Conservation (phyloP, 2,113 vertebrate species). For the Plotosus lineatus region DNA sequence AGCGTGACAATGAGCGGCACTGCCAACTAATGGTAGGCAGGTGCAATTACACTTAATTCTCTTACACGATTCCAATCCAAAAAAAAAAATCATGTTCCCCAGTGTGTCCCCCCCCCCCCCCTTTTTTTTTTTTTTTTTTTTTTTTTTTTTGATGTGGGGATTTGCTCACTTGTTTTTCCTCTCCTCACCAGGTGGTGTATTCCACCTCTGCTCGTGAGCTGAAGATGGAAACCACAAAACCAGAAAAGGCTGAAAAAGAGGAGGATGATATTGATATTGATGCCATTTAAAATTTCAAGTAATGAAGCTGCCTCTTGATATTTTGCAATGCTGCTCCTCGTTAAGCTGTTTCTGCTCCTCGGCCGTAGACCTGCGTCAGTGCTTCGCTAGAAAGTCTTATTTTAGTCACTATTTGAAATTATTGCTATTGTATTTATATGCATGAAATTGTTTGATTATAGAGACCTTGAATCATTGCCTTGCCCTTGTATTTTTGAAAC, state of each 20-base stretch:
- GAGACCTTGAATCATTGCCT: slow-evolving; percentile 55
- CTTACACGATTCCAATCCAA: no score
- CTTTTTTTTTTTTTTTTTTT: background rate
- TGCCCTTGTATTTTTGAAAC: slow-evolving; percentile 68
- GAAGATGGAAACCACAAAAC: slow-evolving; percentile 94
- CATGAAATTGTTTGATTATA: slow-evolving; percentile 54
- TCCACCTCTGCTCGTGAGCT: slow-evolving; percentile 90
- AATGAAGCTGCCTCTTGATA: slow-evolving; percentile 41
- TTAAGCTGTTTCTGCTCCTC: slow-evolving; percentile 33
- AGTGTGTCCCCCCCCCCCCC: no score
- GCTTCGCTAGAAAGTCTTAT: slow-evolving; percentile 46
- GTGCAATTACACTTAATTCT: no score
- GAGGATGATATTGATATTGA: slow-evolving; percentile 96
- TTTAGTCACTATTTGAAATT: slow-evolving; percentile 45
- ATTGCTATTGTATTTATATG: slow-evolving; percentile 54
- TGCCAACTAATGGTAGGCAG: no score
- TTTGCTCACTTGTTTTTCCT: background rate
- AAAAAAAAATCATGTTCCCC: no score
- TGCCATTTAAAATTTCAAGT: slow-evolving; percentile 82
- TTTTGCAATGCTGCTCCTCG: slow-evolving; percentile 41
- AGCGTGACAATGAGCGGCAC: no score
- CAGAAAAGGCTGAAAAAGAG: slow-evolving; percentile 78
- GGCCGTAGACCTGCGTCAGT: slow-evolving; percentile 40
- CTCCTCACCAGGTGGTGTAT: slow-evolving; percentile 86
- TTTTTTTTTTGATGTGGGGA: no score